Conservation (phyloP, 2,888 invertebrate species). For the Catocala nupta region DNA sequence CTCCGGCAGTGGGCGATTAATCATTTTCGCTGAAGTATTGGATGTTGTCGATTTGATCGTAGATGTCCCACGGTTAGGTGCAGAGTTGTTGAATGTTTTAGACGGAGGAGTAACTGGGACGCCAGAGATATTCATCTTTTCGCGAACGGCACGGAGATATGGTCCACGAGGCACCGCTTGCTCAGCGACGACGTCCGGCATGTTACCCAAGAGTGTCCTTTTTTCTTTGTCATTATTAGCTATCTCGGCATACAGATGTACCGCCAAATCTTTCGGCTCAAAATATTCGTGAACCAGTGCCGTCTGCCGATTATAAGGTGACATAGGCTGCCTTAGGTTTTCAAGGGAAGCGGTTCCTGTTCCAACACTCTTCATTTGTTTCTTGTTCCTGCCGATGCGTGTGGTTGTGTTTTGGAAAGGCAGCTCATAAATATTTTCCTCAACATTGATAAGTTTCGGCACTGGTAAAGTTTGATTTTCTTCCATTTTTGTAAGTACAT, state of each 20-base stretch:
- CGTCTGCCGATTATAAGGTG: slow-evolving; percentile 79
- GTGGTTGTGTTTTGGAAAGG: slow-evolving; percentile 83
- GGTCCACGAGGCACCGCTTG: slow-evolving; percentile 84
- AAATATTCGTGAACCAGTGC: slow-evolving; percentile 83
- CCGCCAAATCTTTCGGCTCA: slow-evolving; percentile 84
- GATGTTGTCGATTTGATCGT: slow-evolving; percentile 70
- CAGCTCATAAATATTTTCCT: slow-evolving; percentile 89
- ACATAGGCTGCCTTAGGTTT: slow-evolving; percentile 80
- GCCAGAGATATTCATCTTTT: slow-evolving; percentile 76
- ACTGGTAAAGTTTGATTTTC: slow-evolving; percentile 88
- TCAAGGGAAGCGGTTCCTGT: slow-evolving; percentile 88
- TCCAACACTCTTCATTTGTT: slow-evolving; percentile 85
- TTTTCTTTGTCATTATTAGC: slow-evolving; percentile 80
- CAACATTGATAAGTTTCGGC: slow-evolving; percentile 50
- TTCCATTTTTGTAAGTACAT: slow-evolving; percentile 91
- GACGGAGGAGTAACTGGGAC: slow-evolving; percentile 46
- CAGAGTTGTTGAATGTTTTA: slow-evolving; percentile 57
- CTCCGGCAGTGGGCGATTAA: slow-evolving; percentile 90
- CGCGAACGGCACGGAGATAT: slow-evolving; percentile 88
- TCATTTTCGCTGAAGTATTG: slow-evolving; percentile 87
- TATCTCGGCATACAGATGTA: slow-evolving; percentile 89
- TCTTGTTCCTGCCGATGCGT: slow-evolving; percentile 75
- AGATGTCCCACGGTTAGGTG: slow-evolving; percentile 58
- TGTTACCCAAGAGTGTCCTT: slow-evolving; percentile 64
- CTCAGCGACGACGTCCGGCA: slow-evolving; percentile 81